These are phyloP conservation scores for Nesometra sesokonis DNA, from an alignment of 35 echinoderm and acorn worm species.

Conservation along the genomic window DNA sequence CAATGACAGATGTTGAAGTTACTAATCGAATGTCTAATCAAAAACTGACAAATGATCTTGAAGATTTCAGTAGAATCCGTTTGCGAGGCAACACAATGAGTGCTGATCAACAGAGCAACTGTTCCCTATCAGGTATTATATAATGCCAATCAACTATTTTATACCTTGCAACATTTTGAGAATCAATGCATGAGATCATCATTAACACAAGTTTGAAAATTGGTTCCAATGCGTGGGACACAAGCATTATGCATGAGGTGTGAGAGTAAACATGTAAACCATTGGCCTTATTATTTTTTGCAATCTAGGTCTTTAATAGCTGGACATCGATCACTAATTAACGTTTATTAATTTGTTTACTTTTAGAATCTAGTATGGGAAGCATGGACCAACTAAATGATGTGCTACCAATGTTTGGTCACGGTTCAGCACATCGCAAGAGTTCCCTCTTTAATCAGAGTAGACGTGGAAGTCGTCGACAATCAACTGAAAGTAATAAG, in stretches of 20 bases:
- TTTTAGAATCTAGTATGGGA: not conserved
- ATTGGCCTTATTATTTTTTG: too few relatives aligned
- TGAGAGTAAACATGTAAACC: too few relatives aligned
- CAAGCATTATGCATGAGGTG: too few relatives aligned
- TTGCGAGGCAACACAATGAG: not conserved
- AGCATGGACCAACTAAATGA: not conserved
- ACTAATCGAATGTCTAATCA: not conserved
- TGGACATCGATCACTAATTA: too few relatives aligned
- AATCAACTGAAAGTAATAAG: not conserved
- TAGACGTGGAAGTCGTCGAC: not conserved
- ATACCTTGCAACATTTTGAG: too few relatives aligned
- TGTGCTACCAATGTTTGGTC: not conserved
- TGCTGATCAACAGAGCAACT: not conserved
- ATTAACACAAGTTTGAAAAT: too few relatives aligned
- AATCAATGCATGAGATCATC: too few relatives aligned
- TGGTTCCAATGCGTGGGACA: too few relatives aligned
- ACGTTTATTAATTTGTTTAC: not conserved
- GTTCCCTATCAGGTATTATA: too few relatives aligned
- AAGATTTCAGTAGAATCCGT: not conserved
- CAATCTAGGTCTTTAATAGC: too few relatives aligned
- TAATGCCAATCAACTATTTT: too few relatives aligned
- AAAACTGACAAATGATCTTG: not conserved
- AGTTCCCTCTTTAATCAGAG: not conserved
- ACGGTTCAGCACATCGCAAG: not conserved
- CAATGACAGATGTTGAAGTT: not conserved